Evolutionary conservation across 2,113 vertebrate species (phyloP).

Genomic region (Engystomops pustulosus): DNA sequence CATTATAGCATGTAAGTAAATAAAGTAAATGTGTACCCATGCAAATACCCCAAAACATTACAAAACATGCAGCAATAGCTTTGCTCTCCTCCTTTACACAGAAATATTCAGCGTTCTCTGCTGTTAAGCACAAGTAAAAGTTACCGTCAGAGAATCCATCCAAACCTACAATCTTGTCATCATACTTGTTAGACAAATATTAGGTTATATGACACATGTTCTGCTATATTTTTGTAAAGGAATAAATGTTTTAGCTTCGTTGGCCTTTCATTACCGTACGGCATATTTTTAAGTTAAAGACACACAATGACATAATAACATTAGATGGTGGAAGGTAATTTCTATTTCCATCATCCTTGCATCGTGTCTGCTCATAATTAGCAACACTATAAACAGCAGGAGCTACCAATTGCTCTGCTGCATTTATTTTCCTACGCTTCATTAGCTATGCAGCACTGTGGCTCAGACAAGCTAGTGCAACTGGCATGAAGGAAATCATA

Average conservation of each 20-base stretch:
- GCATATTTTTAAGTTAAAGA: slow-evolving; percentile 39
- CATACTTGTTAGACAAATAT: slow-evolving; percentile 46
- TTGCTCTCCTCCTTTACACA: background rate
- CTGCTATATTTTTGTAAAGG: slow-evolving; percentile 13
- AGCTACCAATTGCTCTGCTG: slow-evolving; percentile 66
- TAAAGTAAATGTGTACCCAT: slow-evolving; percentile 11
- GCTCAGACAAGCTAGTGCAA: slow-evolving; percentile 67
- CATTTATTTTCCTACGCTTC: slow-evolving; percentile 71
- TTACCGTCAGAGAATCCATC: background rate
- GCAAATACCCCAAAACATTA: background rate
- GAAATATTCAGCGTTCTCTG: slow-evolving; percentile 10
- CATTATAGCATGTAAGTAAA: no score
- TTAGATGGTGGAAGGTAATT: slow-evolving; percentile 50
- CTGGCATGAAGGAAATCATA: slow-evolving; percentile 72
- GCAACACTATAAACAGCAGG: slow-evolving; percentile 60
- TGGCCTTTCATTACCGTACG: slow-evolving; percentile 20
- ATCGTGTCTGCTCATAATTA: slow-evolving; percentile 62
- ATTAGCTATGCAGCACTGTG: slow-evolving; percentile 69
- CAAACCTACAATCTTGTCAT: slow-evolving; percentile 43
- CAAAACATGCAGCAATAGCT: background rate
- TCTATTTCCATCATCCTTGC: slow-evolving; percentile 65
- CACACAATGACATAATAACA: slow-evolving; percentile 48
- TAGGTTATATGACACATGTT: slow-evolving; percentile 40
- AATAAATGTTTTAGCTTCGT: slow-evolving; percentile 24
- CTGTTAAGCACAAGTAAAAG: background rate